These are phyloP conservation scores for Struthio camelus DNA, from an alignment of 2,113 vertebrate genomes.

Conservation along the genomic window DNA sequence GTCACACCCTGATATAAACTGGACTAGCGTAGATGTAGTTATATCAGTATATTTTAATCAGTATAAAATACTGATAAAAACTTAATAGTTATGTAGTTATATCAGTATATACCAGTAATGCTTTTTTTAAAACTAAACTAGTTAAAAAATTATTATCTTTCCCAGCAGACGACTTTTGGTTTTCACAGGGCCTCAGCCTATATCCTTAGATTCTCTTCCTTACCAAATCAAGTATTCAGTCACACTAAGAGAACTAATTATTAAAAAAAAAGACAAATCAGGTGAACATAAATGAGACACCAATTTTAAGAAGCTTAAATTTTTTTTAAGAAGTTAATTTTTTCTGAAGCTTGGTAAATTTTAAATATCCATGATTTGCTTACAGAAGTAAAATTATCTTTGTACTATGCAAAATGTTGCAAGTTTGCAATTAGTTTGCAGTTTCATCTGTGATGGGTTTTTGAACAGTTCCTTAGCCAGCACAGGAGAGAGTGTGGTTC, in stretches of 20 bases:
- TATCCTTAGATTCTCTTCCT: not conserved
- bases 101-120: not conserved
- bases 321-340: too few species aligned
- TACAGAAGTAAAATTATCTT: not conserved
- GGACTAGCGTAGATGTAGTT: not conserved
- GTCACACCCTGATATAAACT: not conserved
- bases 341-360: not conserved
- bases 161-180: not conserved
- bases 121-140: not conserved
- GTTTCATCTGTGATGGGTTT: not conserved
- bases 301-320: not conserved
- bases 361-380: not conserved
- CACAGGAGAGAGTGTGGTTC: not conserved
- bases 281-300: not conserved
- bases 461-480: not conserved
- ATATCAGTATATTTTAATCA: too few species aligned
- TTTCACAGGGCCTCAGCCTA: not conserved
- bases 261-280: not conserved
- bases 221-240: not conserved
- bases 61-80: too few species aligned
- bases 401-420: not conserved
- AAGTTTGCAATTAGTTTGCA: not conserved
- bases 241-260: not conserved
- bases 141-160: not conserved
- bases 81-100: too few species aligned